These are phyloP conservation scores for Chrysochloris asiatica DNA, from an alignment of 2,113 vertebrate species.

Conservation along the genomic window DNA sequence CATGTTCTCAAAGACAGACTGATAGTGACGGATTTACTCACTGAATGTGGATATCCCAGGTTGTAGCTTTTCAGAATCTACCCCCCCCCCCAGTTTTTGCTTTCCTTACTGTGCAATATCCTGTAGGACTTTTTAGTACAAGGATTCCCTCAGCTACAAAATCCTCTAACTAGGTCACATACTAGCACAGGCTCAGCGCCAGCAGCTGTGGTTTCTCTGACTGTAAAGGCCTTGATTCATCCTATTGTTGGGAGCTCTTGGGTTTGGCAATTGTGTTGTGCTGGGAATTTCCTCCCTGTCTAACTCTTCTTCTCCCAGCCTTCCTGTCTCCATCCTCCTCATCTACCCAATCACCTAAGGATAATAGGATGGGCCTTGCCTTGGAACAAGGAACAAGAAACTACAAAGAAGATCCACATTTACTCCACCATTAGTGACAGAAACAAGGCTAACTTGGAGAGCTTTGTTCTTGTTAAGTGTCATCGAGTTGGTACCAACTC, in stretches of 20 bases:
- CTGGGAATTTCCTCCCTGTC: constrained; percentile 55
- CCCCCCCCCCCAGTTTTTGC: background rate
- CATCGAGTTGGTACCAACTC: background rate
- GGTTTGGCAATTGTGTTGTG: constrained; percentile 56
- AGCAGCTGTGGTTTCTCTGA: constrained; percentile 74
- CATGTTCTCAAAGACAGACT: constrained; percentile 31
- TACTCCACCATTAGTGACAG: constrained; percentile 11
- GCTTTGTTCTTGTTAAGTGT: background rate
- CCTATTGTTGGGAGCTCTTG: constrained; percentile 67
- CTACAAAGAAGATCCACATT: constrained; percentile 9
- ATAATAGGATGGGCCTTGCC: constrained; percentile 43
- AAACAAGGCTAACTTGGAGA: constrained; percentile 52
- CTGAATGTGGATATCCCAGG: background rate
- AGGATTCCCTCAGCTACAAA: constrained; percentile 54
- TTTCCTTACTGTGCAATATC: constrained; percentile 39
- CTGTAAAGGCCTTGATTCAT: constrained; percentile 75
- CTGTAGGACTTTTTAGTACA: constrained; percentile 38
- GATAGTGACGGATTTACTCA: constrained; percentile 39
- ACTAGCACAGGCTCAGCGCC: constrained; percentile 49
- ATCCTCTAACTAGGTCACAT: constrained; percentile 73
- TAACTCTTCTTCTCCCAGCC: constrained; percentile 34
- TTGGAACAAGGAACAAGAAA: background rate
- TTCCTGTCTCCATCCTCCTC: background rate
- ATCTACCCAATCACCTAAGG: background rate
- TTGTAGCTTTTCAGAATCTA: constrained; percentile 16